phyloP scores from a whole-genome alignment of 2,888 invertebrate genomes.

The Sipha maydis region DNA sequence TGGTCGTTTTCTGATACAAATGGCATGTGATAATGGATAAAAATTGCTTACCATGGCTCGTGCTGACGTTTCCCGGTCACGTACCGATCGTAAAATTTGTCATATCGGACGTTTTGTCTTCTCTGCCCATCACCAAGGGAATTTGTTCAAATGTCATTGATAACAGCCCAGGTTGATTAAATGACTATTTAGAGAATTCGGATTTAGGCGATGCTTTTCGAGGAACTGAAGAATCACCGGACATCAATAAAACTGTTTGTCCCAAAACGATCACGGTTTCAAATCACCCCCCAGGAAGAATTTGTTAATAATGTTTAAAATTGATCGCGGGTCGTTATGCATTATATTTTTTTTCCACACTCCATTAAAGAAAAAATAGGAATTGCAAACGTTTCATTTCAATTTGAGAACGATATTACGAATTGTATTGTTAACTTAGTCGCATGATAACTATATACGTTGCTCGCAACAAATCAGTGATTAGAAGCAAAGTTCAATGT shows the following conservation, averaged over 20 bases:
- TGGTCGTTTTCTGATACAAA: constrained; percentile 39
- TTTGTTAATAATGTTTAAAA: background rate
- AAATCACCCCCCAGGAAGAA: background rate
- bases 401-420: too few relatives aligned
- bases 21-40: constrained; percentile 21
- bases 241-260: constrained; percentile 3
- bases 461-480: too few relatives aligned
- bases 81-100: constrained; percentile 28
- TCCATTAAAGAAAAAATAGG: too few relatives aligned
- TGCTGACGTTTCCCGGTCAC: constrained; percentile 39
- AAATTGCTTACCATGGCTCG: background rate
- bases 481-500: too few relatives aligned
- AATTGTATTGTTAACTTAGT: too few relatives aligned
- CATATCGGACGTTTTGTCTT: constrained; percentile 14
- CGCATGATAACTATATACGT: too few relatives aligned
- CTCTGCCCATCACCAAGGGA: background rate
- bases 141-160: constrained; percentile 5
- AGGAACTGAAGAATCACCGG: constrained; percentile 6
- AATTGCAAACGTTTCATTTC: too few relatives aligned
- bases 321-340: too few relatives aligned
- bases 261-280: background rate
- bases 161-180: constrained; percentile 47
- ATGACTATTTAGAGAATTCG: constrained; percentile 39
- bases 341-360: too few relatives aligned
- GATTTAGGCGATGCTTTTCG: background rate